These are phyloP conservation scores for Orientallactaga bullata DNA, from an alignment of 2,113 vertebrate species.

Conservation along the genomic window DNA sequence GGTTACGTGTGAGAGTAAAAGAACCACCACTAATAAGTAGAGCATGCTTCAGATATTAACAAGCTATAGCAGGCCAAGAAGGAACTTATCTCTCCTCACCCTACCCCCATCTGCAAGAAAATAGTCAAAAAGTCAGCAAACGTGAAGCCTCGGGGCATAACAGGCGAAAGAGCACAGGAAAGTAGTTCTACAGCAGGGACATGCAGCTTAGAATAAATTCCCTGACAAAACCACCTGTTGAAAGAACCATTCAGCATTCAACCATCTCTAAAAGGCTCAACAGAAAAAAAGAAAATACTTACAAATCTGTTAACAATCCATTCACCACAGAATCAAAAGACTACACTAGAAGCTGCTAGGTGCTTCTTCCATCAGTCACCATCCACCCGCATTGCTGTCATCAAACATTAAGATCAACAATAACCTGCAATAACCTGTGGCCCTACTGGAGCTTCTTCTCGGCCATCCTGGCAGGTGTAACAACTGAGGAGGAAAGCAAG, in stretches of 20 bases:
- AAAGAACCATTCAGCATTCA: constrained; percentile 58
- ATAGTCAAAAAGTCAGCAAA: background rate
- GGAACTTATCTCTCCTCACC: background rate
- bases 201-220: constrained; percentile 61
- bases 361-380: constrained; percentile 42
- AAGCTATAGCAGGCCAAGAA: background rate
- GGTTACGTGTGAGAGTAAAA: constrained; percentile 23
- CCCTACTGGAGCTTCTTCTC: background rate
- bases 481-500: background rate
- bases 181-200: constrained; percentile 25
- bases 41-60: constrained; percentile 32
- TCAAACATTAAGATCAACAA: background rate
- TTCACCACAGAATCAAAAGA: background rate
- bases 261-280: constrained; percentile 57
- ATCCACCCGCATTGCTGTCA: constrained; percentile 13
- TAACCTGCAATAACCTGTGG: background rate
- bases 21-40: constrained; percentile 31
- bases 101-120: background rate
- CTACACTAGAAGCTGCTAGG: background rate
- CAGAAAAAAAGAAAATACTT: constrained; percentile 69
- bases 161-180: constrained; percentile 25
- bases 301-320: constrained; percentile 27
- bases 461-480: background rate
- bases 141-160: constrained; percentile 43
- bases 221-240: constrained; percentile 47